phyloP scores from a whole-genome alignment of 2,888 invertebrate genomes.

The Lithosia quadra region DNA sequence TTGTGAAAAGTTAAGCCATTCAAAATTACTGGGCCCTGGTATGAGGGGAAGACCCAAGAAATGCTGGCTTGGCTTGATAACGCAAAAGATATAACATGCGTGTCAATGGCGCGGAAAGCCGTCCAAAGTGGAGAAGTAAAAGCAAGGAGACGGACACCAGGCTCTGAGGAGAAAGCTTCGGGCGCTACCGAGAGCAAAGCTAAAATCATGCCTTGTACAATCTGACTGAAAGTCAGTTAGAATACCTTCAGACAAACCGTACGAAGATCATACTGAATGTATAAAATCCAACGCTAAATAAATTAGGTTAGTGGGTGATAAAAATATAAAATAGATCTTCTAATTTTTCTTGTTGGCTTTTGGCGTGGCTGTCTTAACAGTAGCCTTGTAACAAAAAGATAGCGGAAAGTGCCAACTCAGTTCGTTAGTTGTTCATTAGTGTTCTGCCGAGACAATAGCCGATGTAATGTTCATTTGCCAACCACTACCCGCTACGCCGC shows the following conservation, averaged over 20 bases:
- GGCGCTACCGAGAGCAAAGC: too few species aligned
- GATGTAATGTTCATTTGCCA: conserved; percentile 54
- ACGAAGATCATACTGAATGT: background rate
- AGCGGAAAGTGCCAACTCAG: conserved; percentile 55
- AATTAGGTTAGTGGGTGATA: background rate
- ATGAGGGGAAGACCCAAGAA: too few species aligned
- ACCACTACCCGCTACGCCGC: conserved; percentile 35
- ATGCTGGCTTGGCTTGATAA: too few species aligned
- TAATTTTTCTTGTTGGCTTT: background rate
- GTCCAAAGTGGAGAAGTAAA: background rate
- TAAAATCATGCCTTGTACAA: too few species aligned
- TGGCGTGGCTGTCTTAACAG: conserved; percentile 29
- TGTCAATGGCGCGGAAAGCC: too few species aligned
- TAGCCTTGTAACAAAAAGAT: conserved; percentile 38
- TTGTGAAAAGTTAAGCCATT: too few species aligned
- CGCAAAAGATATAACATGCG: too few species aligned
- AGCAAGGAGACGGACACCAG: background rate
- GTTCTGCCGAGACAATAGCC: conserved; percentile 55
- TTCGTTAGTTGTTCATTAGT: conserved; percentile 68
- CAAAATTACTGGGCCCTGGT: too few species aligned
- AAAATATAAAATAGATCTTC: background rate
- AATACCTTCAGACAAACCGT: background rate
- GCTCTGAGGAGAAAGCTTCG: background rate
- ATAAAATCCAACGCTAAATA: background rate
- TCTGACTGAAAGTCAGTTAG: too few species aligned